These are phyloP conservation scores for Myotis vivesi DNA, from an alignment of 2,797 vertebrate species.

Conservation along the genomic window DNA sequence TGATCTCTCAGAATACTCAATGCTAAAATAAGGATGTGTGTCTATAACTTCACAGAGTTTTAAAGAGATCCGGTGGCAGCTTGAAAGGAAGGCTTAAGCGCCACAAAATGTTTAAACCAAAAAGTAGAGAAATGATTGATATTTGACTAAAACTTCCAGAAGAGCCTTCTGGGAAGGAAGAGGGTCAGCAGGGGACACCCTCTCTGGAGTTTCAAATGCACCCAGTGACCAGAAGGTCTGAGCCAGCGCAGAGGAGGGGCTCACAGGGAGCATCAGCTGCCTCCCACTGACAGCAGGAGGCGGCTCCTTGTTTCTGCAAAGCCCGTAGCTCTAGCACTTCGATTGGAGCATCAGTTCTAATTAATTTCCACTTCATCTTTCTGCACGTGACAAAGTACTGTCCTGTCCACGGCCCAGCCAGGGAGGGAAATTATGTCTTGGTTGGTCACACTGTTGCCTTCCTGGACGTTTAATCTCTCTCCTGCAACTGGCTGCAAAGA, in stretches of 20 bases:
- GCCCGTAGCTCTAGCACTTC: not conserved
- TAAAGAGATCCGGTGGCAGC: not conserved
- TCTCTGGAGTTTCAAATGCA: not conserved
- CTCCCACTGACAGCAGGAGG: not conserved
- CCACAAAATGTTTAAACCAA: not conserved
- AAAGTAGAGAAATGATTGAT: not conserved
- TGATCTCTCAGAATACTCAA: not conserved
- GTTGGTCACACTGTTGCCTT: not conserved
- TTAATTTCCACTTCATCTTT: not conserved
- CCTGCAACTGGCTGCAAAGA: conserved; percentile 20
- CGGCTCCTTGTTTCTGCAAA: not conserved
- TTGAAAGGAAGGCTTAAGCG: not conserved
- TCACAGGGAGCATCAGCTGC: not conserved
- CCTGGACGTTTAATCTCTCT: not conserved
- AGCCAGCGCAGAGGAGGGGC: not conserved
- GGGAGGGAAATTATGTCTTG: not conserved
- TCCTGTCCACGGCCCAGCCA: fast-evolving
- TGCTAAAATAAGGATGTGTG: not conserved
- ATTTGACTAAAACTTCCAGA: not conserved
- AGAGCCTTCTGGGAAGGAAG: not conserved
- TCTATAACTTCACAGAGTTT: not conserved
- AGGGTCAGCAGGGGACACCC: not conserved
- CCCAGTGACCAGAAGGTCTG: not conserved
- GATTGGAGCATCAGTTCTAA: not conserved
- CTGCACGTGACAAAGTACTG: not conserved